A percentile compares a stretch with the other conserved stretches of the same genome.
Evolutionary conservation across 2,797 vertebrate genomes (phyloP).

Genomic region (Smutsia temminckii): DNA sequence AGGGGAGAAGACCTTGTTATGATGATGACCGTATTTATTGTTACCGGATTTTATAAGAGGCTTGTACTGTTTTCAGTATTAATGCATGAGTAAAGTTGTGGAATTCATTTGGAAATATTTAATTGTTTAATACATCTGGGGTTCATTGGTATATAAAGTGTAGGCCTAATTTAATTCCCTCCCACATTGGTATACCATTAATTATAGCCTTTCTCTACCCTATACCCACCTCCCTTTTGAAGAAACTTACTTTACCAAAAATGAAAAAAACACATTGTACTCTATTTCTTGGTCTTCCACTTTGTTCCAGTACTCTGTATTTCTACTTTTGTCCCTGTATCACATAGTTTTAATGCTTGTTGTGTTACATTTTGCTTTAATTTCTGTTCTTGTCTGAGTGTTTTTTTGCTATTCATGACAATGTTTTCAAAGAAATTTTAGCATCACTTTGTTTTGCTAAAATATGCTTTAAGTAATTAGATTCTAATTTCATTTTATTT

Average conservation of each 20-base stretch:
- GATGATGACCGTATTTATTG: neutral
- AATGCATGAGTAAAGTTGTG: neutral
- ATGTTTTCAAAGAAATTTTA: slow-evolving; percentile 5
- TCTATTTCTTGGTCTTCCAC: neutral
- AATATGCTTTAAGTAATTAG: neutral
- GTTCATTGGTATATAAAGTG: neutral
- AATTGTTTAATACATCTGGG: neutral
- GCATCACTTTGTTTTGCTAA: neutral
- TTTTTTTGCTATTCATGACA: neutral
- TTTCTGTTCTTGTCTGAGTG: neutral
- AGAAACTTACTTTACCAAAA: slow-evolving; percentile 13
- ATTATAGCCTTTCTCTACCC: neutral
- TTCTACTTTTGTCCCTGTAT: neutral
- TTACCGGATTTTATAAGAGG: neutral
- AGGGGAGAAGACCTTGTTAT: neutral
- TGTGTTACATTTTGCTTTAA: neutral
- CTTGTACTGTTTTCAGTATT: neutral
- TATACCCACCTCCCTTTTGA: neutral
- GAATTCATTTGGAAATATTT: slow-evolving; percentile 2
- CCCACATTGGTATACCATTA: neutral
- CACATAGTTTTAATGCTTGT: neutral
- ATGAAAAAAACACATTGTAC: neutral
- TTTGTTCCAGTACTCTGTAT: neutral
- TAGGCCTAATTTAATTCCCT: neutral
- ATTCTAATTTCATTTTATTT: slow-evolving; percentile 17